A percentile compares a stretch with the other conserved stretches of the same genome.
Evolutionary conservation across 2,888 invertebrate genomes (phyloP).

Genomic region (Exocentrus adspersus): DNA sequence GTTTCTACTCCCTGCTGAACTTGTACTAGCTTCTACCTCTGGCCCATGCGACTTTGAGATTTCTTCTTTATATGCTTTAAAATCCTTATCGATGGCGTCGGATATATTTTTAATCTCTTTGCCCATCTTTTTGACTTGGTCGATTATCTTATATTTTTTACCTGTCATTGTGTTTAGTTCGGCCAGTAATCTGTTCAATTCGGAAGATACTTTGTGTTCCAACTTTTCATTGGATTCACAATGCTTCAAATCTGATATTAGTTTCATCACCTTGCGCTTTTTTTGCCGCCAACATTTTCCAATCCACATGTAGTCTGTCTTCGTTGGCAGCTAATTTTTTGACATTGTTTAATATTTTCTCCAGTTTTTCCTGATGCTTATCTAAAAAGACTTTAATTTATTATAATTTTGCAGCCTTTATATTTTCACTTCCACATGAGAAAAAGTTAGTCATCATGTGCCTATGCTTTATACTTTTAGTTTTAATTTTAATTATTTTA

Average conservation of each 20-base stretch:
- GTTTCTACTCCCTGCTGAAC: background rate
- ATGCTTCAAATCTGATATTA: slow-evolving; percentile 43
- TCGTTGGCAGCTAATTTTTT: slow-evolving; percentile 49
- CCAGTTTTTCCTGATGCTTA: slow-evolving; percentile 46
- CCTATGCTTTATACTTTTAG: no score
- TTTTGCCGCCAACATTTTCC: slow-evolving; percentile 42
- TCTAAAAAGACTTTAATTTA: slow-evolving; percentile 31
- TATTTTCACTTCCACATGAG: no score
- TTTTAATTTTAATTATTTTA: no score
- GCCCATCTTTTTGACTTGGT: slow-evolving; percentile 48
- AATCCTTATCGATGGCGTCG: slow-evolving; percentile 47
- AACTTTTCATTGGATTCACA: slow-evolving; percentile 41
- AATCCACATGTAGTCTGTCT: slow-evolving; percentile 51
- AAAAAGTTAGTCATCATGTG: no score
- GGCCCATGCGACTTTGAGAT: slow-evolving; percentile 23
- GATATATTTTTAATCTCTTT: slow-evolving; percentile 48
- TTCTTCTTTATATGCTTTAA: slow-evolving; percentile 35
- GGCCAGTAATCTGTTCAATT: slow-evolving; percentile 46
- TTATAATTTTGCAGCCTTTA: background rate
- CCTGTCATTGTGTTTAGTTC: slow-evolving; percentile 50
- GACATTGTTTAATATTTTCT: slow-evolving; percentile 50
- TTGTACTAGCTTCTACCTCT: slow-evolving; percentile 9
- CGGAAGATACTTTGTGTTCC: slow-evolving; percentile 46
- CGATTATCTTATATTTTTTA: slow-evolving; percentile 49
- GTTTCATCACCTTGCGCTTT: slow-evolving; percentile 52